phyloP scores from a whole-genome alignment of 1,140 invertebrate species.

The Wiebesia pumilae region DNA sequence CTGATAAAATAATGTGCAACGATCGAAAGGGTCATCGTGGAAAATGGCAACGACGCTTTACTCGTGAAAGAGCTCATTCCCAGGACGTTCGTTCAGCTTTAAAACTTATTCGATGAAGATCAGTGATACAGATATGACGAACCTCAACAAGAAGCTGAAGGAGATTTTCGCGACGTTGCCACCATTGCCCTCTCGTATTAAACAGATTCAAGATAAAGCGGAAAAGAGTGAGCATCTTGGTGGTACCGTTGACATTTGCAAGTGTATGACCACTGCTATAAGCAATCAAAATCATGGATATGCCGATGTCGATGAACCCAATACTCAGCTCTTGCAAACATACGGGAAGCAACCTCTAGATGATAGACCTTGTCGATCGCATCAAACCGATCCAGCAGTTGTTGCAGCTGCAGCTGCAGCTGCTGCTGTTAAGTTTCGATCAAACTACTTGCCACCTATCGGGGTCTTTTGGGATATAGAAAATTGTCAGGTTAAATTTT shows the following conservation, averaged over 20 bases:
- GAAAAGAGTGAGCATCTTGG: background rate
- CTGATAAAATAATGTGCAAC: background rate
- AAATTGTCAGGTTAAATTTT: constrained; percentile 81
- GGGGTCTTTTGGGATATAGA: constrained; percentile 97
- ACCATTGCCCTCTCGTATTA: background rate
- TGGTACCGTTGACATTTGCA: background rate
- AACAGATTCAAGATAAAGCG: background rate
- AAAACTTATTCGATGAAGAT: constrained; percentile 19
- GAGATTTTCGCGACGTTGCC: constrained; percentile 61
- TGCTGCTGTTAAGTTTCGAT: constrained; percentile 49
- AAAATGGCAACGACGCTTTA: background rate
- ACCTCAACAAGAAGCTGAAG: constrained; percentile 66
- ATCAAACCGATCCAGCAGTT: constrained; percentile 33
- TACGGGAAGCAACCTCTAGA: constrained; percentile 36
- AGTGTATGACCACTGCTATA: background rate
- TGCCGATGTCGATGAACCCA: constrained; percentile 43
- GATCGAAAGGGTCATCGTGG: background rate
- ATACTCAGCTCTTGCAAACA: constrained; percentile 58
- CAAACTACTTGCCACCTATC: constrained; percentile 80
- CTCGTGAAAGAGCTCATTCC: constrained; percentile 6
- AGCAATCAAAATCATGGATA: background rate
- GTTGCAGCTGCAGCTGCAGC: constrained; percentile 46
- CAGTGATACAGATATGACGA: constrained; percentile 61
- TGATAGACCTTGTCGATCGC: background rate
- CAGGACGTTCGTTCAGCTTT: background rate